Percentiles rank a stretch among this genome's conserved stretches.
Conservation (phyloP, 2,113 vertebrate species). For the Austrofundulus limnaeus region DNA sequence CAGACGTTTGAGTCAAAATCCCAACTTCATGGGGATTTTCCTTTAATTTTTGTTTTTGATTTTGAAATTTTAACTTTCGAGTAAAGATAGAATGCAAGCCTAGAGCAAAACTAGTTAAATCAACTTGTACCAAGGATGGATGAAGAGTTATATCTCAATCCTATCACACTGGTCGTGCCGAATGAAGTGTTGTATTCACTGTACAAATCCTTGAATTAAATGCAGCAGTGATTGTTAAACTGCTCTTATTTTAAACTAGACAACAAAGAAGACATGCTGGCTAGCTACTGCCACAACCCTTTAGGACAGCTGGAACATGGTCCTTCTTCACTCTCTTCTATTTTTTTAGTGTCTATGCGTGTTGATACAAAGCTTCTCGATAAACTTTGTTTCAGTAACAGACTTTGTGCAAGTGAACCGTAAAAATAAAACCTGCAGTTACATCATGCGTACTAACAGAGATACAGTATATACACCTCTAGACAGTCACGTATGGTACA, state of each 20-base stretch:
- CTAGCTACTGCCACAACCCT: background rate
- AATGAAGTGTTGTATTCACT: background rate
- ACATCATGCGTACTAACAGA: slow-evolving; percentile 16
- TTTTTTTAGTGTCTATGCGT: no score
- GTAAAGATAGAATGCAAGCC: no score
- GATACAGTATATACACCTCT: slow-evolving; percentile 15
- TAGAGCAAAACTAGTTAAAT: background rate
- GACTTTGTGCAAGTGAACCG: no score
- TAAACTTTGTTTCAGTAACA: background rate
- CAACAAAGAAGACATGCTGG: background rate
- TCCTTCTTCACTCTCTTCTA: background rate
- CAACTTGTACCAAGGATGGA: background rate
- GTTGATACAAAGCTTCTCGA: no score
- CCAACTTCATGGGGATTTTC: no score
- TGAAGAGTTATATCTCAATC: background rate
- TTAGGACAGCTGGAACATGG: background rate
- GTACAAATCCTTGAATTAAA: background rate
- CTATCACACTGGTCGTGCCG: background rate
- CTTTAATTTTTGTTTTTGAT: no score
- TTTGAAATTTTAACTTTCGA: no score
- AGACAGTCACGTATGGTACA: slow-evolving; percentile 7
- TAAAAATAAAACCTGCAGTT: slow-evolving; percentile 15
- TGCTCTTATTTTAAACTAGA: background rate
- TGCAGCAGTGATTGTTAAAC: background rate
- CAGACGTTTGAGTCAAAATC: no score